A percentile compares a stretch with the other conserved stretches of the same genome.
Conservation (phyloP, 64 coral and sea anemone genomes). For the Trachythela sp. region DNA sequence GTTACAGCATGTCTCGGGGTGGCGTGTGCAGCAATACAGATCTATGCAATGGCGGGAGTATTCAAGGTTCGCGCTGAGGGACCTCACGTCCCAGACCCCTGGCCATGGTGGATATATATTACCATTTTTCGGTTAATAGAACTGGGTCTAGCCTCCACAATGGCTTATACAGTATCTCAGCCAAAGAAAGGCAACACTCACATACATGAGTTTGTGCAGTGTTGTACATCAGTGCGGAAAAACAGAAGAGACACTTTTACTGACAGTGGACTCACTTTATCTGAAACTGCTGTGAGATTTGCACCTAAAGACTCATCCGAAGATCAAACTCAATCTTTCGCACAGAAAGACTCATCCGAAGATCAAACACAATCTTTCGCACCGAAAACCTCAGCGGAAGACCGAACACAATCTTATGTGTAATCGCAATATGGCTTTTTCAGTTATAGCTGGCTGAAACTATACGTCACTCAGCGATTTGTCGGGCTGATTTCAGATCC, state of each 20-base stretch:
- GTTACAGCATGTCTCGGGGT: neutral
- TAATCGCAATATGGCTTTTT: no score
- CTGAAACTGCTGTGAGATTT: neutral
- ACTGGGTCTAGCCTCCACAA: neutral
- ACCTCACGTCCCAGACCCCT: neutral
- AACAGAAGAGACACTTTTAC: neutral
- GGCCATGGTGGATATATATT: neutral
- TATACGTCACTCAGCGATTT: no score
- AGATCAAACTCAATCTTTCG: neutral
- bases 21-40: neutral
- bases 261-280: neutral
- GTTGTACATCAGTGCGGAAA: neutral
- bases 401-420: no score
- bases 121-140: neutral
- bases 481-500: no score
- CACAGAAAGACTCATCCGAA: neutral
- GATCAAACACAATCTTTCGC: neutral
- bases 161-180: conserved; percentile 6
- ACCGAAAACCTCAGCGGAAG: neutral
- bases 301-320: neutral
- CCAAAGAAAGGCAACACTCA: neutral
- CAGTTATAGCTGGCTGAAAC: no score
- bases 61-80: neutral
- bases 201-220: neutral
- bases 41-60: neutral